Evolutionary conservation across 2,113 vertebrate species (phyloP), one percentile per base, ranked within the genome.

Genomic region (Nibea albiflora): DNA sequence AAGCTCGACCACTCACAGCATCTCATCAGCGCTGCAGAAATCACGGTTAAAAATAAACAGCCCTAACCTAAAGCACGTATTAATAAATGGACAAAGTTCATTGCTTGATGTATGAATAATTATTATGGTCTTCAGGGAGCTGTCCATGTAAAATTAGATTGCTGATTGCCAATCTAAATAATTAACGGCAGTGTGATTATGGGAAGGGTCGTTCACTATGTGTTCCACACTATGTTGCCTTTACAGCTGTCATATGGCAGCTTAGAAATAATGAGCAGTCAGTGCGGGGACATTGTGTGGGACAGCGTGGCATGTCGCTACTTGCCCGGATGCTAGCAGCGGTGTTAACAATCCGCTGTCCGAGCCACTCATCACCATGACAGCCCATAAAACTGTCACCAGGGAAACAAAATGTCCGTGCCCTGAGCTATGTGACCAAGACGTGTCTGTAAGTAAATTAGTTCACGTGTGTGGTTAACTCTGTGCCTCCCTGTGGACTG

Each of bases 381-480:
- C 92, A 81, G 78, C 75, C 65, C 85, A 88, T 94, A 89, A 94
- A 92, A 72, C 84, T 88, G 91, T 94, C 92, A 85, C 78, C 26
- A 17, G 60, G 72, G 80, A 84, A 83, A 92, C 85, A 74, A 83
- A 90, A 76, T 88, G 88, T 87, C 78, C 73, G 11, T 62, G 77
- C 69, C 73, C 64, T 81, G 83, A 82, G 87, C 88, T 78, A 80
- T 86, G 87, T 52, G 76, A 54, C 75, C 71, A 61, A 82, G 75
- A 85, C 35, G 67, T 89, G 86, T 81, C 80, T 81, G 66, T 86
- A 84, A 81, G 81, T 85, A 88, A 89, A 89, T 85, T 35, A 81
- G 64, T 82, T 66, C 62, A 81, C 12, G n/a, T 83, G 68, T 80
- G 64, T 58, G 73, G 26, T 35, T 73, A 60, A 52, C 53, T 35